Conservation (phyloP, 2,888 invertebrate species). For the Neocrepidodera transversa region DNA sequence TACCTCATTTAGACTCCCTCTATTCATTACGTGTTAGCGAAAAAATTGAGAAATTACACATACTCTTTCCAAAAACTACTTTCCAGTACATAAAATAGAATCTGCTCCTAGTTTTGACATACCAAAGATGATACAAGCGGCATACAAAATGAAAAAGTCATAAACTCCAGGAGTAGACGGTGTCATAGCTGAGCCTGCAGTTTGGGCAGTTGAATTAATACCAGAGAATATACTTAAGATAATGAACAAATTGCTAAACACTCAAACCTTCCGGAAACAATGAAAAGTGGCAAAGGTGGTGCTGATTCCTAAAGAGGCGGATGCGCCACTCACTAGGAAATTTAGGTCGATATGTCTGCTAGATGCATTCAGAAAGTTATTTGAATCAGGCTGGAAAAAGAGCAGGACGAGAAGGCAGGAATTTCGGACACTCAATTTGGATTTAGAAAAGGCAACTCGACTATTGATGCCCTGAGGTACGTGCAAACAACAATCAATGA, state of each 20-base stretch:
- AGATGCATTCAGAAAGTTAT: constrained; percentile 24
- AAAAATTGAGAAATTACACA: too few relatives aligned
- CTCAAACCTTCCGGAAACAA: too few relatives aligned
- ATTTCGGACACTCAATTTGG: constrained; percentile 9
- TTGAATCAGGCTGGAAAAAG: constrained; percentile 8
- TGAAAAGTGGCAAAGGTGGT: constrained; percentile 30
- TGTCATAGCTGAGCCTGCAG: constrained; percentile 15
- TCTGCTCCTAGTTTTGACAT: too few relatives aligned
- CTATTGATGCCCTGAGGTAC: too few relatives aligned
- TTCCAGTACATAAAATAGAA: too few relatives aligned
- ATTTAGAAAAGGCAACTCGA: constrained; percentile 8
- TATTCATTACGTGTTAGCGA: neutral
- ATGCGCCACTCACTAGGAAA: neutral
- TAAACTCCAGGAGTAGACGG: neutral
- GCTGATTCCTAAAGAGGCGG: constrained; percentile 23
- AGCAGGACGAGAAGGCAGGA: neutral
- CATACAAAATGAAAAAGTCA: neutral
- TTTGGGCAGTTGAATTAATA: neutral
- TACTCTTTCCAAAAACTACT: too few relatives aligned
- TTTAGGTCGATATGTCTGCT: constrained; percentile 12
- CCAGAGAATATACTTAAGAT: neutral
- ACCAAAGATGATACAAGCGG: neutral
- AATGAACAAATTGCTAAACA: neutral
- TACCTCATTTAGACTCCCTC: neutral
- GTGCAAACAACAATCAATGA: too few relatives aligned